Conservation (phyloP, 1,140 invertebrate species). For the Nylanderia fulva region DNA sequence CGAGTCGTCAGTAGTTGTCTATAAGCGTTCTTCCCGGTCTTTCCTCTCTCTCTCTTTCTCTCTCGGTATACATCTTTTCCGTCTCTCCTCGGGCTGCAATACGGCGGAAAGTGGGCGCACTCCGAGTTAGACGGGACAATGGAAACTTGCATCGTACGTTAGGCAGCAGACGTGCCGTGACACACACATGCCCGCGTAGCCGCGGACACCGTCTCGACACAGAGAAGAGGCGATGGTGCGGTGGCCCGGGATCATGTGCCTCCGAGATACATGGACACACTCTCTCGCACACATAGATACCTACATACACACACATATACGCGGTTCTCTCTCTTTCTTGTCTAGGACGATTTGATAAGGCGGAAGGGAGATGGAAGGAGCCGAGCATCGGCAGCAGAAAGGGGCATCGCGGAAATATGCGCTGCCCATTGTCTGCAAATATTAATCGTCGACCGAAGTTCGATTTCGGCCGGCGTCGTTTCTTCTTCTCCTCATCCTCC, state of each 20-base stretch:
- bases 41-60: too few species aligned
- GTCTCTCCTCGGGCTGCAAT: constrained; percentile 1
- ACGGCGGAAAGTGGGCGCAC: constrained; percentile 56
- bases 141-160: constrained; percentile 81
- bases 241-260: constrained; percentile 58
- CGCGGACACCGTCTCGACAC: constrained; percentile 32
- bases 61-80: background rate
- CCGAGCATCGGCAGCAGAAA: background rate
- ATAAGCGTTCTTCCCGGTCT: constrained; percentile 15
- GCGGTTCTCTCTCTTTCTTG: background rate
- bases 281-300: background rate
- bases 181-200: constrained; percentile 66
- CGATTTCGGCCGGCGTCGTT: constrained; percentile 62
- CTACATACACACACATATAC: background rate
- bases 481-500: background rate
- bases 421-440: constrained; percentile 77
- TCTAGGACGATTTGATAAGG: background rate
- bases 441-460: constrained; percentile 77
- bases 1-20: constrained; percentile 56
- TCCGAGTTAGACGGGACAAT: constrained; percentile 76
- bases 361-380: constrained; percentile 6
- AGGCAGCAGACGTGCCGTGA: constrained; percentile 75
- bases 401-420: constrained; percentile 74
- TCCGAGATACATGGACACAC: constrained; percentile 25
- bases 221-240: constrained; percentile 28